Base-by-base conservation (phyloP, 2,888 invertebrate genomes). In the Rapana venosa region DNA sequence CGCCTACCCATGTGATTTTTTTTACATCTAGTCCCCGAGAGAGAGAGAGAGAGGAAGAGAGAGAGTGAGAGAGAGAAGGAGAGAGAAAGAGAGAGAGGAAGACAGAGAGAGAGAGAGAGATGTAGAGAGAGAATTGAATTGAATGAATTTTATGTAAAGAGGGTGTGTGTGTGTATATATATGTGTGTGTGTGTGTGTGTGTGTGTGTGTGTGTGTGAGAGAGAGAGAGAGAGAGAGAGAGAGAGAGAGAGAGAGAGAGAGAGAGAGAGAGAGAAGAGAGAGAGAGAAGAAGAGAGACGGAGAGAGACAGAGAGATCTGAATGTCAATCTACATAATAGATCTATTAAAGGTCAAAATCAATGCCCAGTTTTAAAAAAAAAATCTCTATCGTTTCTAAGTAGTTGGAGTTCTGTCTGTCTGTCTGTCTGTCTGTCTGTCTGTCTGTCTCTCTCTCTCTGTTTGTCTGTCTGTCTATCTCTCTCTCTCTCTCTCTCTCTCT, bases 381-480 rank as follows among this genome's bases (percentile, higher is more conserved):
- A 66, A 66, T 26, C 66, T 26, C 13, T 26, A 6, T 26, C 26
- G 47, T 47, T 47, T 47, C 4, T 47, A 47, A 47, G 47, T 47
- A 8, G 47, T 47, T 5, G 2, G 47, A 47, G 8, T 47, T 47
- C 35, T 79, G 35, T 79, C 15, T 35, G 13, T 35, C 11, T 79
- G 17, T 79, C 35, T 79, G 17, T 79, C 35, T 79, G 32, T 79
- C 35, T 79, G 32, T 79, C 35, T 79, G 17, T 79, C 56, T 84
- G 15, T 84, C 56, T 84, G 56, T 83, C 81, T 30, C 32, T 88
- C 61, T 58, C n/a, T 88, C 88, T 81, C 61, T 81, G 30, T 81
- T 56, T 58, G 32, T 79, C 32, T 79, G 30, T 79, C 58, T 47
- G 56, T 88, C 79, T 88, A 5, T 88, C 77, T 77, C 36, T 77